Evolutionary conservation across 2,888 invertebrate genomes (phyloP), one percentile per base, ranked within the genome.

Genomic region (Tenodera sinensis): DNA sequence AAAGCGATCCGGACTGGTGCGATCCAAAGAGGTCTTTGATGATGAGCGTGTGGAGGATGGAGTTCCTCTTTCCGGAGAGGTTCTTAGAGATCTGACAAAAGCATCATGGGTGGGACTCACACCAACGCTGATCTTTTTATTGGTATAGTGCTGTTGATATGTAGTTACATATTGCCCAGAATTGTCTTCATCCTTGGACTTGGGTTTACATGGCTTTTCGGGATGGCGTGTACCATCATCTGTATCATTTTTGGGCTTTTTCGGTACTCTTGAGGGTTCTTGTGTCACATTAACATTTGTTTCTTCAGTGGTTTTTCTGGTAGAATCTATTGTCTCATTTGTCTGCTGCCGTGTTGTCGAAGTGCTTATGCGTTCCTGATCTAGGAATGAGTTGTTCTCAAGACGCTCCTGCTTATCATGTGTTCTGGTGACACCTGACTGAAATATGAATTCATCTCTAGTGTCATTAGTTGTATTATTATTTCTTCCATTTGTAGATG

Each of bases 91-190:
- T 89, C 96, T 95, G 0, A 96, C 97, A 94, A 97, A 97, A 0
- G 96, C 96, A 91, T 96, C 96, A 92, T 97, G 97, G 1, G 96
- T 95, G 0, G 97, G 96, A 92, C 96, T 96, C 91, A 95, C 94
- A 89, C 96, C 96, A 83, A 95, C 95, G 91, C 95, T 96, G 30
- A 96, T 94, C 89, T 93, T 92, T 91, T 94, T 95, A 30, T 88
- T 89, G 87, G 94, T 94, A 91, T 93, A 96, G 91, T 96, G 95
- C 83, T 94, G 93, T 91, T 95, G 94, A 91, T 96, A 96, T 0
- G 96, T 96, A 6, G 96, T 95, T 91, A 95, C 94, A 92, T 95
- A 95, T 90, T 95, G 93, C 4, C 94, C 90, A 7, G 85, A 81
- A n/a, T 85, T 87, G 12, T 87, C 85, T 0, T 81, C 25, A 14